Base-by-base conservation (phyloP, 2,797 vertebrate species). In the Aulostomus chinensis region DNA sequence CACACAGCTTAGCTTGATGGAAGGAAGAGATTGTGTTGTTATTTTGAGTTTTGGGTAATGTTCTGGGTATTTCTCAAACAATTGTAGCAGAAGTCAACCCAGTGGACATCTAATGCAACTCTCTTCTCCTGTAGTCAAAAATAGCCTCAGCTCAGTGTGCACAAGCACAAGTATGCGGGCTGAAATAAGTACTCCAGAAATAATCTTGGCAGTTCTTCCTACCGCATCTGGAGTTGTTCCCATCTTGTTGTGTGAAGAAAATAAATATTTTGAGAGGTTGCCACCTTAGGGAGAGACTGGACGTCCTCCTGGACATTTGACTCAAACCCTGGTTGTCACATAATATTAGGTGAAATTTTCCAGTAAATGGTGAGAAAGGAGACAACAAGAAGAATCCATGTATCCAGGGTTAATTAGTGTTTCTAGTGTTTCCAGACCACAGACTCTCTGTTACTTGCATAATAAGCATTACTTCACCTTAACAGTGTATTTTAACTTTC, bases 51-150 rank as follows among this genome's bases (percentile, higher is more conserved):
- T 62, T 48, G 16, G 32, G 9, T n/a, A 24, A 20, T n/a, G 5
- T 40, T 37, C 9, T 14, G 2, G 16, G 14, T 41, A 16, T 49
- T 39, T 41, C 14, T 41, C 7, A 20, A n/a, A 5, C 14, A 22
- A 22, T 13, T 47, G 17, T 12, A 15, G 38, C 14, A 29, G 8
- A 3, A 38, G 32, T 38, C 29, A 22, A 12, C 15, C 26, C 22
- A 51, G 58, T 28, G 29, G 36, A 43, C 28, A 17, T 24, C 25
- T 15, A 35, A 48, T 16, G 6, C 2, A 13, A 13, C 48, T 59
- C 45, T 58, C 3, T 59, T 66, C 52, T 21, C 14, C 4, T 59
- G 57, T 52, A 21, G 21, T 68, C 36, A 32, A 36, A 52, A 62
- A 59, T 52, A 52, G 50, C 18, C 24, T 46, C 18, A 1, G 22